phyloP scores from a whole-genome alignment of 2,888 invertebrate genomes.

The Galerucella nymphaeae region DNA sequence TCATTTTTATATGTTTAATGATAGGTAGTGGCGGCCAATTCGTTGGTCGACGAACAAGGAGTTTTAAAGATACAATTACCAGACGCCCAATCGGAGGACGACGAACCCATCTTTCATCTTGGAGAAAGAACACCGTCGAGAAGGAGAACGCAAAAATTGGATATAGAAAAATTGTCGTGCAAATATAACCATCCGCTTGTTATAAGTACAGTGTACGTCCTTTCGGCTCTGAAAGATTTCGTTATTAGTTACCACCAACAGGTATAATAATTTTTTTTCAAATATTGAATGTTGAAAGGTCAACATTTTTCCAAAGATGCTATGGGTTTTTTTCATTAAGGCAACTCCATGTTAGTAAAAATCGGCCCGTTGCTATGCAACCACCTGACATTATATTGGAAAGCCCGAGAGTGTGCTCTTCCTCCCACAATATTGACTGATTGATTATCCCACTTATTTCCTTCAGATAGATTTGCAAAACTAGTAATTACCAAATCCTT shows the following conservation, averaged over 20 bases:
- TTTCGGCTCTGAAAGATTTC: slow-evolving; percentile 33
- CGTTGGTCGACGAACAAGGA: slow-evolving; percentile 7
- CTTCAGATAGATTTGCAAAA: too few species aligned
- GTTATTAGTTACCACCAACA: slow-evolving; percentile 21
- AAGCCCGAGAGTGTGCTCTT: too few species aligned
- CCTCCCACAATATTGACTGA: too few species aligned
- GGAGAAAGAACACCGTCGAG: not conserved
- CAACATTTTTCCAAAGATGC: too few species aligned
- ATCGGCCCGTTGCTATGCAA: too few species aligned
- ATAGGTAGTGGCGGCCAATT: slow-evolving; percentile 12
- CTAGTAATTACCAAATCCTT: too few species aligned
- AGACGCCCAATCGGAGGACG: not conserved
- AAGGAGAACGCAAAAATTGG: slow-evolving; percentile 2
- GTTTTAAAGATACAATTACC: not conserved
- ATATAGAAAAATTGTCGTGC: slow-evolving; percentile 23
- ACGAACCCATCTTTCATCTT: not conserved
- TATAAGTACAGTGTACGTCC: slow-evolving; percentile 31
- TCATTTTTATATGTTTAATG: not conserved
- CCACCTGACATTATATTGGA: too few species aligned
- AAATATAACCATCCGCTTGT: slow-evolving; percentile 32
- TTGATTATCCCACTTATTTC: too few species aligned
- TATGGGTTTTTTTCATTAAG: too few species aligned
- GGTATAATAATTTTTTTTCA: not conserved
- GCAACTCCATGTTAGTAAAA: too few species aligned
- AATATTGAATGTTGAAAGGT: too few species aligned